These are phyloP conservation scores for Gallinago paraguaiae DNA, from an alignment of 2,113 vertebrate species.

Conservation along the genomic window DNA sequence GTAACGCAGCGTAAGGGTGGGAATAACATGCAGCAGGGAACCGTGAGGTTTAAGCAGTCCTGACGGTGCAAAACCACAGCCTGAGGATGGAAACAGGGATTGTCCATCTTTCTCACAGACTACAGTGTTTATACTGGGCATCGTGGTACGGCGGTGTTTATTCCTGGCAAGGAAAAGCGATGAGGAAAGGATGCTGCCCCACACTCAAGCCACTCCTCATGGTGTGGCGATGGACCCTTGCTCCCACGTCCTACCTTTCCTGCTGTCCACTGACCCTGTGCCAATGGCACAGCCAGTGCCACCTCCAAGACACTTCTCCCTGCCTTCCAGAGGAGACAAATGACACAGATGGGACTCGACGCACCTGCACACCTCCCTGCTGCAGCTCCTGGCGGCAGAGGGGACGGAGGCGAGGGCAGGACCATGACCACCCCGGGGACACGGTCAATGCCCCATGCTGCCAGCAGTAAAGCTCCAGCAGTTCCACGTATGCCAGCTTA, in stretches of 20 bases:
- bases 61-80: neutral
- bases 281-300: neutral
- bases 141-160: neutral
- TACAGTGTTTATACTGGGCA: neutral
- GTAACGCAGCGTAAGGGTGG: neutral
- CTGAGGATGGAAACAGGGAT: neutral
- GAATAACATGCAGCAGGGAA: neutral
- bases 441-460: neutral
- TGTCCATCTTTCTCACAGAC: neutral
- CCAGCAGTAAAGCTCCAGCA: neutral
- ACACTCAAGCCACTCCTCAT: neutral
- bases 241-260: neutral
- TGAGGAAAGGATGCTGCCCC: neutral
- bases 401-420: neutral
- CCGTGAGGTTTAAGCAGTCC: neutral
- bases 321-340: neutral
- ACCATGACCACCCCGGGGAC: neutral
- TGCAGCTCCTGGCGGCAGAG: neutral
- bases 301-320: neutral
- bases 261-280: no score
- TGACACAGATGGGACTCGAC: neutral
- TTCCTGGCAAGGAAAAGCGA: neutral
- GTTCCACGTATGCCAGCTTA: neutral
- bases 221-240: fast-evolving
- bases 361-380: neutral